Evolutionary conservation across 2,797 vertebrate genomes (phyloP).

Genomic region (Gastrophryne carolinensis): DNA sequence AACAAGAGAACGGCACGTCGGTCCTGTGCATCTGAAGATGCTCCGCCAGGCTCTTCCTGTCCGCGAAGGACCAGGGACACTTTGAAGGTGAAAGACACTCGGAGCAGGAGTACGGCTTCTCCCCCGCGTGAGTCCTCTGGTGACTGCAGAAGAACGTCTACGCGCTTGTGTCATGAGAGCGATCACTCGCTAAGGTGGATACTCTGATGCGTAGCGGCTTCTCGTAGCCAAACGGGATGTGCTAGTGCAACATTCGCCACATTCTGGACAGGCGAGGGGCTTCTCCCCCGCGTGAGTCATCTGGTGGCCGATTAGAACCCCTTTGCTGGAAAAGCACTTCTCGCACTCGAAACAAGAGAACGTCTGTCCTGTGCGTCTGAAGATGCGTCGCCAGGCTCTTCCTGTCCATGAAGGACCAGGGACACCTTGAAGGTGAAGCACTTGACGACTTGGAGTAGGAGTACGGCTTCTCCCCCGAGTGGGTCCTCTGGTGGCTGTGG

Average conservation of each 20-base stretch:
- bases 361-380: conserved; percentile 48
- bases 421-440: conserved; percentile 56
- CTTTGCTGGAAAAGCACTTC: background rate
- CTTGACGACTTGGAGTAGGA: background rate
- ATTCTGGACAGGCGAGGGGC: background rate
- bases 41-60: background rate
- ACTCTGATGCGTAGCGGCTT: too few species aligned
- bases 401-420: conserved; percentile 56
- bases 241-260: background rate
- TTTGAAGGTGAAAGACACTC: background rate
- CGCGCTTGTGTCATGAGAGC: too few species aligned
- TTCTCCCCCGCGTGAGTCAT: background rate
- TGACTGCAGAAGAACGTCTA: background rate
- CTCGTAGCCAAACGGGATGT: too few species aligned
- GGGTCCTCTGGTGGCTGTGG: too few species aligned
- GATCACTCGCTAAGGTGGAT: too few species aligned
- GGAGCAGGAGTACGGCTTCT: background rate
- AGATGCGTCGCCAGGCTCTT: conserved; percentile 57
- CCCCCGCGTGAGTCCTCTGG: background rate
- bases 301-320: background rate
- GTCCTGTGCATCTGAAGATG: background rate
- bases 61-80: background rate
- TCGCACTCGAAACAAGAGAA: background rate
- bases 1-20: background rate
- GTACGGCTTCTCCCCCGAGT: too few species aligned